Base-by-base conservation (phyloP, 1,140 invertebrate species). In the Calliphora vicina region DNA sequence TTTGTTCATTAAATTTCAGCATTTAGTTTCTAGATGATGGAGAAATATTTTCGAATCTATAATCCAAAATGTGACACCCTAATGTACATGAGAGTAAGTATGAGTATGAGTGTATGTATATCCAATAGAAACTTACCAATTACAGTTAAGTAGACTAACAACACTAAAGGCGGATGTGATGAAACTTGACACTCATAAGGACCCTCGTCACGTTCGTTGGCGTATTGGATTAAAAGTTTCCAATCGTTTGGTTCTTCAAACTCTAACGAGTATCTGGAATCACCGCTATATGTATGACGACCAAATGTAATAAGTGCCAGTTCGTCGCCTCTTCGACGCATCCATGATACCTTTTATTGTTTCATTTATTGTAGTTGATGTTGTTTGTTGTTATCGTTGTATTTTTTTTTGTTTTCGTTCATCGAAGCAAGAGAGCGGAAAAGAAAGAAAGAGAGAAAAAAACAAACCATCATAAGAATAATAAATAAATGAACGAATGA, bases 101-200 rank as follows among this genome's bases (percentile, higher is more conserved):
- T 27, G 42, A 6, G 42, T 50, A n/a, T 74, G 27, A n/a, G 2
- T 74, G 29, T 45, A 43, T 45, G 45, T 50, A 50, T 50, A 27
- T 78, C 35, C 17, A 43, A 23, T 45, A 27, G 72, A 15, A 80
- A 80, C 94, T 93, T 89, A 96, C 95, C 95, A 88, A 95, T 94
- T 86, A 96, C 95, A 85, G 92, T 92, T 81, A 96, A 93, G 89
- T 94, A 93, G 57, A 96, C 93, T 86, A 94, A 92, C 86, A 94
- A 92, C 82, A 95, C 94, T 83, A 95, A 91, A 78, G 95, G 95
- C 13, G 95, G 95, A 91, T 96, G 94, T 42, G 94, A 94, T 43
- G 94, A 96, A 85, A 96, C 94, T 92, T 96, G 95, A 88, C 95
- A 96, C 88, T 96, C 95, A 91, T 96, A 96, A 85, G 93, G 91